Evolutionary conservation across 1,140 invertebrate species (phyloP).

Genomic region (Chironomus striatipennis): DNA sequence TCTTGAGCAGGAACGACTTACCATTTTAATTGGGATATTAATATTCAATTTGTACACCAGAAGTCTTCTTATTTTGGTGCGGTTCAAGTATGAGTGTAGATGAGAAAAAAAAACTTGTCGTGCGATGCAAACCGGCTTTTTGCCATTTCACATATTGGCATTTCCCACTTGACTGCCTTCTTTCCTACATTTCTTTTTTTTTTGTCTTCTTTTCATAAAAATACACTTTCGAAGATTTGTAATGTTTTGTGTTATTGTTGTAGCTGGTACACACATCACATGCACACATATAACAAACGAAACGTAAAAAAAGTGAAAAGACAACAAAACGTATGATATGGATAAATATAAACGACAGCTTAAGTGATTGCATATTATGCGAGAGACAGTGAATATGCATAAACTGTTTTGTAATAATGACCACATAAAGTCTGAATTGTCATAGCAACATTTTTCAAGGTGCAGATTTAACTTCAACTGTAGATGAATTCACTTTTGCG

Average conservation of each 20-base stretch:
- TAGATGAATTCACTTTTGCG: no score
- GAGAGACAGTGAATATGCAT: no score
- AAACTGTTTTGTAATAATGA: no score
- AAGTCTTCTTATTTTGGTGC: background rate
- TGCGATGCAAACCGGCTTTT: slow-evolving; percentile 4
- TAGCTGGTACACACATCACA: no score
- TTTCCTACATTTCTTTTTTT: background rate
- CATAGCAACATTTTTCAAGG: no score
- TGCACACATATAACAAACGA: no score
- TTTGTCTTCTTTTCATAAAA: background rate
- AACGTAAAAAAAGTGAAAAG: no score
- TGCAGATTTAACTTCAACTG: no score
- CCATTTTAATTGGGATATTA: background rate
- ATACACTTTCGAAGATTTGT: background rate
- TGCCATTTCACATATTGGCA: background rate
- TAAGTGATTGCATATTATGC: background rate
- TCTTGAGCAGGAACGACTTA: background rate
- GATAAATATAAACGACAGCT: background rate
- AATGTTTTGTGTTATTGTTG: background rate
- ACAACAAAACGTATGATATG: background rate
- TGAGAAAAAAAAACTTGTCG: background rate
- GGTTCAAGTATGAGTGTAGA: background rate
- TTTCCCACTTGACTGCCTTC: slow-evolving; percentile 5
- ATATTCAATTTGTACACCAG: slow-evolving; percentile 1
- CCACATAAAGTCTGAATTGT: no score